phyloP scores from a whole-genome alignment of 2,113 vertebrate species.

The Neofelis nebulosa region DNA sequence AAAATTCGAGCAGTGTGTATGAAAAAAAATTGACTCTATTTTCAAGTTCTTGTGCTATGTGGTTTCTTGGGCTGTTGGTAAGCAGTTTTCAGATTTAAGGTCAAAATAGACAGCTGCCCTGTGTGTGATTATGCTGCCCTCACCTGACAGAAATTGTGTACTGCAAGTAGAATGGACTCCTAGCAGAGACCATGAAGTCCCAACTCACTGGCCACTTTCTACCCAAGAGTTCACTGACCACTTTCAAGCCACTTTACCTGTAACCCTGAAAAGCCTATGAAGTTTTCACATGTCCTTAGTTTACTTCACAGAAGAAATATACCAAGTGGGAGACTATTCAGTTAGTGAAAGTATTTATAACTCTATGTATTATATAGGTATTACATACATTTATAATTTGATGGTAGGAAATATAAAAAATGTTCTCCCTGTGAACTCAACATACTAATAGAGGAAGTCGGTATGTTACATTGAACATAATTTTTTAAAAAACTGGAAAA shows the following conservation, averaged over 20 bases:
- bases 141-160: neutral
- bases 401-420: neutral
- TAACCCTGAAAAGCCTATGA: neutral
- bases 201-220: neutral
- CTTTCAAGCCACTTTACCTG: neutral
- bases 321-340: neutral
- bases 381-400: neutral
- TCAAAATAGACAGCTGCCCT: neutral
- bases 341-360: neutral
- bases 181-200: neutral
- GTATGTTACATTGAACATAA: neutral
- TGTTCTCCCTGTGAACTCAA: neutral
- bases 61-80: neutral
- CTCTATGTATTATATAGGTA: neutral
- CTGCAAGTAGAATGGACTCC: neutral
- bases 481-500: neutral
- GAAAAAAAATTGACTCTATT: neutral
- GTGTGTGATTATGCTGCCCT: conserved; percentile 62
- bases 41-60: neutral
- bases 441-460: neutral
- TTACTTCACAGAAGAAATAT: neutral
- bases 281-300: neutral
- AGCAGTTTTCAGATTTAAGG: neutral
- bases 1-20: neutral
- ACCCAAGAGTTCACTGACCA: neutral